These are phyloP conservation scores for Smittia sp. DNA, from an alignment of 2,888 invertebrate species.

Conservation along the genomic window DNA sequence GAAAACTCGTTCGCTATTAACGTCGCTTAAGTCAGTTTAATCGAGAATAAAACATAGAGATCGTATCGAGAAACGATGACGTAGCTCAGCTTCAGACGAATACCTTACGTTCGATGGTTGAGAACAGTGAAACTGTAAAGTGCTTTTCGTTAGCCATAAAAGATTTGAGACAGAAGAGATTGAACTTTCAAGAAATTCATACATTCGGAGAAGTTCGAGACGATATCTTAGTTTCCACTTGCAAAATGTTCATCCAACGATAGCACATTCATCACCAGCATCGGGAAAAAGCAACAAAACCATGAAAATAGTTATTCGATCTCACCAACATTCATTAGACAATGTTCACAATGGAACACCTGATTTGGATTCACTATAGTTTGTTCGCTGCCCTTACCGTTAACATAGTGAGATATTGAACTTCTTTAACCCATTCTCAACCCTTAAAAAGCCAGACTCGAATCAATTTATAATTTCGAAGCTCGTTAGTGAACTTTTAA, in stretches of 20 bases:
- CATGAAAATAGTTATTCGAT: conserved; percentile 27
- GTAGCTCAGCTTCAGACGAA: background rate
- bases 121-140: conserved; percentile 11
- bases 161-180: background rate
- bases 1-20: background rate
- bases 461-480: too few species aligned
- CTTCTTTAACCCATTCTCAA: too few species aligned
- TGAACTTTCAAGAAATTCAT: too few species aligned
- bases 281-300: background rate
- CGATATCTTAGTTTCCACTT: background rate
- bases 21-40: background rate
- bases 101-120: background rate
- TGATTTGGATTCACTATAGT: conserved; percentile 40
- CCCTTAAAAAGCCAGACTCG: too few species aligned
- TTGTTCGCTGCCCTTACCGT: conserved; percentile 31
- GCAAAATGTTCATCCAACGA: background rate
- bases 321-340: conserved; percentile 20
- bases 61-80: background rate
- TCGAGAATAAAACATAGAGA: background rate
- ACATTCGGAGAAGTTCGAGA: background rate
- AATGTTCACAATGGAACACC: conserved; percentile 38
- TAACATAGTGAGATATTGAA: conserved; percentile 30
- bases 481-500: too few species aligned
- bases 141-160: background rate
- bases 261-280: background rate